A percentile compares a stretch with the other conserved stretches of the same genome.
Conservation (phyloP, 2,888 invertebrate species). For the Glaucopsyche alexis region DNA sequence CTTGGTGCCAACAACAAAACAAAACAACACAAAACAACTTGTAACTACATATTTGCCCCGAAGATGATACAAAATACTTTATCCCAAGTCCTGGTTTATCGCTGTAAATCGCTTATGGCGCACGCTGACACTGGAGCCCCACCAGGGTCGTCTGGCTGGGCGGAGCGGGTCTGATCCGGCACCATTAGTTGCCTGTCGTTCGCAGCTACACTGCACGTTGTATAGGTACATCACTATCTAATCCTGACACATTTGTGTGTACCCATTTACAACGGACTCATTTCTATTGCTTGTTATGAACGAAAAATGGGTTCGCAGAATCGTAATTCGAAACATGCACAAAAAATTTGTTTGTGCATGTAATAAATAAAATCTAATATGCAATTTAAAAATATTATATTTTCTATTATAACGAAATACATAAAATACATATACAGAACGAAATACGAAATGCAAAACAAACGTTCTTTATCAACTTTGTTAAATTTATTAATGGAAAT, state of each 20-base stretch:
- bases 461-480: no score
- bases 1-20: no score
- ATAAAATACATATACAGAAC: no score
- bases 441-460: no score
- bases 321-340: background rate
- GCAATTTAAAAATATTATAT: no score
- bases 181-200: slow-evolving; percentile 43
- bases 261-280: slow-evolving; percentile 11
- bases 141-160: slow-evolving; percentile 29
- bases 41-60: no score
- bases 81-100: no score
- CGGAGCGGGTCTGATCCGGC: slow-evolving; percentile 37
- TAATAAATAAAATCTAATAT: no score
- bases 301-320: slow-evolving; percentile 5
- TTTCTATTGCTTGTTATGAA: background rate
- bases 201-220: slow-evolving; percentile 35
- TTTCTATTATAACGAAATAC: no score
- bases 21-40: no score
- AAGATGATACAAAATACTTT: no score
- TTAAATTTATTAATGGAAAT: no score
- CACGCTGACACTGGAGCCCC: slow-evolving; percentile 31
- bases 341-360: background rate
- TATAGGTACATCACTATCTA: slow-evolving; percentile 26
- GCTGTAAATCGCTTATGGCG: background rate
- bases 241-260: slow-evolving; percentile 29